Conservation (phyloP, 2,888 invertebrate genomes). For the Dynastes tityus region DNA sequence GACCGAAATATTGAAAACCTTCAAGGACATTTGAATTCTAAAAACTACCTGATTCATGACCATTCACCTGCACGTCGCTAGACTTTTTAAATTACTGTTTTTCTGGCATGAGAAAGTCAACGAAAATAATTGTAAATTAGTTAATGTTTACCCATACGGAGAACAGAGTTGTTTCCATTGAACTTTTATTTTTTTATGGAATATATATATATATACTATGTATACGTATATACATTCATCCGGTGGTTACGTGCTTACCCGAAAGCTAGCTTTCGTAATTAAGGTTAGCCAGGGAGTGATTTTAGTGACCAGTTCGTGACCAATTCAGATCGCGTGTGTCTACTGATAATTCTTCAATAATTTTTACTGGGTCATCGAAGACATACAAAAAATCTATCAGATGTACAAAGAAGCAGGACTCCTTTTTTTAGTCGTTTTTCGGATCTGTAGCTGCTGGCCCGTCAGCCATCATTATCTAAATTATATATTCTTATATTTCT, state of each 20-base stretch:
- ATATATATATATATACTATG: not conserved
- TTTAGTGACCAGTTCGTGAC: constrained; percentile 63
- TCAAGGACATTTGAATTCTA: too few relatives aligned
- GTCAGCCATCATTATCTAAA: constrained; percentile 65
- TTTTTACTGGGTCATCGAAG: constrained; percentile 66
- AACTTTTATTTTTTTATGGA: not conserved
- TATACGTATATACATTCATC: not conserved
- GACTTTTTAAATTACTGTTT: not conserved
- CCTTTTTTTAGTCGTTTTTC: constrained; percentile 60
- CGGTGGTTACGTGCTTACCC: constrained; percentile 42
- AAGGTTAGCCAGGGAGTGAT: constrained; percentile 51
- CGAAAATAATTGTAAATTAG: constrained; percentile 21
- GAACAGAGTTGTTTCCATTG: constrained; percentile 10
- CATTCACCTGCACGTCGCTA: too few relatives aligned
- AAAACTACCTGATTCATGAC: too few relatives aligned
- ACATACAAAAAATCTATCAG: constrained; percentile 60
- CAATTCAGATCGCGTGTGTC: constrained; percentile 65
- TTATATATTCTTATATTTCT: constrained; percentile 66
- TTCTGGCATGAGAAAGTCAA: not conserved
- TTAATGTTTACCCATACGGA: not conserved
- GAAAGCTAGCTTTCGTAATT: constrained; percentile 50
- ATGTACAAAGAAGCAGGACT: constrained; percentile 57
- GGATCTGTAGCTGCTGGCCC: constrained; percentile 10
- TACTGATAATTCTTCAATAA: constrained; percentile 65
- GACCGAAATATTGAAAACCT: too few relatives aligned